These are phyloP conservation scores for Andrena bucephala DNA, from an alignment of 2,888 invertebrate species.

Conservation along the genomic window DNA sequence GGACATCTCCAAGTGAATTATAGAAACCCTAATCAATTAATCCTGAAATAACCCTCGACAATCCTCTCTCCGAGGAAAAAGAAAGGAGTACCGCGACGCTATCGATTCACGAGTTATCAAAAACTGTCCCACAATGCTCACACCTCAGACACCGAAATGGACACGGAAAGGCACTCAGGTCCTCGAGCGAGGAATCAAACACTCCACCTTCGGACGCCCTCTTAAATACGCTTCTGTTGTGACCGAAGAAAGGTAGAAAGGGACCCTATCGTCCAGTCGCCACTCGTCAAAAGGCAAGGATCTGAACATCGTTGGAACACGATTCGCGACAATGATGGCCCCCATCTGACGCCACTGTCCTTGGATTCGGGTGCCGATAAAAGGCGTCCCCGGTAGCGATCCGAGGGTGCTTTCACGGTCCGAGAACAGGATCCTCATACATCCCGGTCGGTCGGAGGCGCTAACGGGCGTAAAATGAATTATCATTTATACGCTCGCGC, in stretches of 20 bases:
- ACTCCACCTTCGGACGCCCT: too few species aligned
- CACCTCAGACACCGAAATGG: conserved; percentile 39
- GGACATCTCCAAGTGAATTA: background rate
- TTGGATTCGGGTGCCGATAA: background rate
- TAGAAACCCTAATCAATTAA: too few species aligned
- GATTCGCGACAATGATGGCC: background rate
- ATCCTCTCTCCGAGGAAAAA: too few species aligned
- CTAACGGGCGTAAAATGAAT: conserved; percentile 76
- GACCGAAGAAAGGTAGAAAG: background rate
- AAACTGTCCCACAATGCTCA: too few species aligned
- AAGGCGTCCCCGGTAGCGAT: conserved; percentile 40
- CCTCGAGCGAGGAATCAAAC: conserved; percentile 28
- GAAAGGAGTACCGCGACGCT: too few species aligned
- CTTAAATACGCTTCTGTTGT: too few species aligned
- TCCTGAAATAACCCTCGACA: too few species aligned
- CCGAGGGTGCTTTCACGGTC: conserved; percentile 49
- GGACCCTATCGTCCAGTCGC: background rate
- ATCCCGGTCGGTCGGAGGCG: conserved; percentile 50
- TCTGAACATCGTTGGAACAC: background rate
- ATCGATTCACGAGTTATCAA: too few species aligned
- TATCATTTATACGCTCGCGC: conserved; percentile 72
- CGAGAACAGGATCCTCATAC: conserved; percentile 55
- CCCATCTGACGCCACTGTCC: background rate
- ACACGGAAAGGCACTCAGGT: conserved; percentile 12
- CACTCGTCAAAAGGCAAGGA: background rate